Evolutionary conservation across 2,888 invertebrate species (phyloP).

Genomic region (Gymnosoma rotundatum): DNA sequence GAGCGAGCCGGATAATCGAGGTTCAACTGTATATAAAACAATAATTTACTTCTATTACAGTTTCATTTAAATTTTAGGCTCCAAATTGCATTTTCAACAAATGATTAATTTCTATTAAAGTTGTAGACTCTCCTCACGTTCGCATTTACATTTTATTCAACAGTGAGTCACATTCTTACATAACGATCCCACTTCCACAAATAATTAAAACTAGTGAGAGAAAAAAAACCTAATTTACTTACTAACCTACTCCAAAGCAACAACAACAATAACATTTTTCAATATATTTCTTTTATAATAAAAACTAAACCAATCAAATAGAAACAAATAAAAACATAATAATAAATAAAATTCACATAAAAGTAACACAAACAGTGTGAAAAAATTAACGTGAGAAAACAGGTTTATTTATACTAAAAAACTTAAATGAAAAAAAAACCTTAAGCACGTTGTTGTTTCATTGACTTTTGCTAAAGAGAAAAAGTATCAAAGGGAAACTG

Average conservation of each 20-base stretch:
- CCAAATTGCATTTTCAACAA: too few species aligned
- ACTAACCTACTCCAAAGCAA: conserved; percentile 55
- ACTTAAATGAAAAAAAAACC: background rate
- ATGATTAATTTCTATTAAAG: background rate
- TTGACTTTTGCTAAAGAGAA: background rate
- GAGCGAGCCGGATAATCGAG: too few species aligned
- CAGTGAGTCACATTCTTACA: background rate
- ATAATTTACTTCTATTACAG: too few species aligned
- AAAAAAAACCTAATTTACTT: conserved; percentile 24
- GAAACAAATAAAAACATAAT: conserved; percentile 17
- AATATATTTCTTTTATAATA: background rate
- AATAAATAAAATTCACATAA: conserved; percentile 41
- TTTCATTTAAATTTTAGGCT: too few species aligned
- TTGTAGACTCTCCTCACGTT: conserved; percentile 26
- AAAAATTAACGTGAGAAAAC: conserved; percentile 54
- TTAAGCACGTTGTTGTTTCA: conserved; percentile 26
- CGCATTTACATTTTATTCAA: background rate
- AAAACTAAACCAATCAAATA: too few species aligned
- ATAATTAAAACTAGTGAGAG: conserved; percentile 38
- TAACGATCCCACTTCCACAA: conserved; percentile 16
- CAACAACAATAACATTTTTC: conserved; percentile 6
- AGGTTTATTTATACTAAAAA: conserved; percentile 44
- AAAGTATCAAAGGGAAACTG: background rate
- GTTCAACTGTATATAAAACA: too few species aligned
- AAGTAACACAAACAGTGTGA: conserved; percentile 2